Percentiles rank a stretch among this genome's conserved stretches.
Evolutionary conservation across 92 coral and sea anemone species (phyloP).

Genomic region (Desmophyllum pertusum): DNA sequence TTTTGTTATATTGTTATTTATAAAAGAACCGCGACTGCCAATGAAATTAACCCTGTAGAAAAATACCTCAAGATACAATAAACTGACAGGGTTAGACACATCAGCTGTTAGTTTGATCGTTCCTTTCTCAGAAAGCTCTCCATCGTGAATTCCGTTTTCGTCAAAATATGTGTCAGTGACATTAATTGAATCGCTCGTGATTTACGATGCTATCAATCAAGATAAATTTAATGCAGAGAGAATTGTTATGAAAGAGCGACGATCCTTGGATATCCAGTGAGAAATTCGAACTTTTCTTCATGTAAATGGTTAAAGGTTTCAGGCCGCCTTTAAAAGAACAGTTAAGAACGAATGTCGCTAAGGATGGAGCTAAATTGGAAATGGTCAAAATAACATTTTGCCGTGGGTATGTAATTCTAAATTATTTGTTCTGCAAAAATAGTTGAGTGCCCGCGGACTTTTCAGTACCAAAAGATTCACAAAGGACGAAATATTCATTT

Average conservation of each 20-base stretch:
- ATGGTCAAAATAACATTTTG: too few relatives aligned
- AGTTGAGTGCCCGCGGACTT: too few relatives aligned
- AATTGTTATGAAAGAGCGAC: conserved; percentile 1
- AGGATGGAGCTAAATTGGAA: too few relatives aligned
- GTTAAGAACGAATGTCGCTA: too few relatives aligned
- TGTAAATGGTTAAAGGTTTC: background rate
- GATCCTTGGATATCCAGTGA: background rate
- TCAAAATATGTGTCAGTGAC: background rate
- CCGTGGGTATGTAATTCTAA: too few relatives aligned
- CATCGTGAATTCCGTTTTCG: background rate
- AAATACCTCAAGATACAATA: background rate
- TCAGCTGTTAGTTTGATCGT: background rate
- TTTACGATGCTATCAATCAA: background rate
- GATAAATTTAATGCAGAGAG: background rate
- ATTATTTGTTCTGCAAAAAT: too few relatives aligned
- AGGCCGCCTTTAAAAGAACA: conserved; percentile 2
- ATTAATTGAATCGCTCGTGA: conserved; percentile 6
- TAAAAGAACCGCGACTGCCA: background rate
- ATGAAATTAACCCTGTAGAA: background rate
- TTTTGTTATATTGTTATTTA: background rate
- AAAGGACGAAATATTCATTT: too few relatives aligned
- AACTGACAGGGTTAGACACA: background rate
- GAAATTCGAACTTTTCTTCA: background rate
- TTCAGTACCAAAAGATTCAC: too few relatives aligned
- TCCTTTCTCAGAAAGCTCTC: background rate